Evolutionary conservation across 2,888 invertebrate species (phyloP).

Genomic region (Ennomos erosarius): DNA sequence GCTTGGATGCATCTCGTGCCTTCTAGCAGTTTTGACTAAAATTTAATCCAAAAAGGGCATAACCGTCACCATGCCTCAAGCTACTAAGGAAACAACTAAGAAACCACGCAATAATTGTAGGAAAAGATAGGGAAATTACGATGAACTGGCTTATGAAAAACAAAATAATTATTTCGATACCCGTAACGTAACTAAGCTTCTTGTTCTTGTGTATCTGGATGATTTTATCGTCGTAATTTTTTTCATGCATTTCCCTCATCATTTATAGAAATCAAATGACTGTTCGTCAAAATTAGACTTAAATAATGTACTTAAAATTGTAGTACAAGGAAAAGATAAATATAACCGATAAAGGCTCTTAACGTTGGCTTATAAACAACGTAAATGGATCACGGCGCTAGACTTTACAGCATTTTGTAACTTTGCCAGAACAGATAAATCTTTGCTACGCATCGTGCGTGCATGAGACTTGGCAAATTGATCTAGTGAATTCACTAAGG

Average conservation of each 20-base stretch:
- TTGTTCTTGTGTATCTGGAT: constrained; percentile 10
- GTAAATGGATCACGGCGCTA: constrained; percentile 14
- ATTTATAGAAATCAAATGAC: too few relatives aligned
- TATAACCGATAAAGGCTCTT: constrained; percentile 4
- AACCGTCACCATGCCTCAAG: constrained; percentile 81
- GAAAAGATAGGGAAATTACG: constrained; percentile 24
- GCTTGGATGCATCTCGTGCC: constrained; percentile 56
- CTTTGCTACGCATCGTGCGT: background rate
- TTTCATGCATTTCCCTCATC: too few relatives aligned
- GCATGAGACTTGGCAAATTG: background rate
- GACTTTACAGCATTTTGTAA: constrained; percentile 11
- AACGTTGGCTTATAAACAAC: constrained; percentile 4
- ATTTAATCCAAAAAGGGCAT: constrained; percentile 40
- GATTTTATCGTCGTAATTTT: background rate
- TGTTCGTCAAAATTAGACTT: background rate
- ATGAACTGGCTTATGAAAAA: constrained; percentile 40
- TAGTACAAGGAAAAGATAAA: constrained; percentile 15
- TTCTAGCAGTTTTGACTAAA: constrained; percentile 40
- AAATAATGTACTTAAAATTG: background rate
- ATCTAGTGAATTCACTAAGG: too few relatives aligned
- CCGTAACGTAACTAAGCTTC: background rate
- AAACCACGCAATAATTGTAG: constrained; percentile 39
- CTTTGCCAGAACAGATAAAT: constrained; percentile 11
- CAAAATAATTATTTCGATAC: background rate
- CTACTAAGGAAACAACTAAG: constrained; percentile 61